Evolutionary conservation across 1,140 invertebrate species (phyloP), one percentile per base, ranked within the genome.

Genomic region (Campoletis sonorensis): DNA sequence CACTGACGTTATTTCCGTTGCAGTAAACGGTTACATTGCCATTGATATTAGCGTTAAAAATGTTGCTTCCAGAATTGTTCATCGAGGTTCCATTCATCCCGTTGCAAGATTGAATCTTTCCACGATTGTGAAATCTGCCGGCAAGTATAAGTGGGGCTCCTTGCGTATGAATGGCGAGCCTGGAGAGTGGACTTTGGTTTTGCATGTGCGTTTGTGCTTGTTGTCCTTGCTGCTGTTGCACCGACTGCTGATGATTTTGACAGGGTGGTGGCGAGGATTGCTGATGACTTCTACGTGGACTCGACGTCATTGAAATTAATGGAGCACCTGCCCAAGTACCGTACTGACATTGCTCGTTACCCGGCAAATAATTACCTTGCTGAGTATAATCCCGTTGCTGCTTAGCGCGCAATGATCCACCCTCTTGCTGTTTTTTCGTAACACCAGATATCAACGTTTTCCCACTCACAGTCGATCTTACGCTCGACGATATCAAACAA

Each of bases 91-190:
- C 76, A 21, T 78, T 80, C 68, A 80, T 81, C 8, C 45, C 79
- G 49, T 84, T 88, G 16, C 61, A 82, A 51, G 72, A 82, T 75
- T 88, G 87, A 1, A 85, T 30, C 72, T 89, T 90, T 83, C 81
- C 84, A 13, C 86, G 86, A 79, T 87, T 89, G 78, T 88, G 87
- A 82, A 93, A 93, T 82, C 93, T 92, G 51, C 94, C 94, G 79
- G 94, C 91, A 26, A 96, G 92, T 82, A 96, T 96, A 49, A 97
- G 90, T 10, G 96, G 96, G 54, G 95, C 95, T 23, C 96, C 96
- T 86, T 96, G 95, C 30, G 95, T 95, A 87, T 96, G 96, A 84
- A 95, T 95, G 3, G 95, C 96, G 77, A 96, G 89, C 84, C 95
- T 91, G 0, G 94, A 92, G 51, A 95, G 90, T 11, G 94, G 94